A percentile compares a stretch with the other conserved stretches of the same genome.
These are phyloP conservation scores for Corythoichthys intestinalis DNA, from an alignment of 2,113 vertebrate species.

Conservation along the genomic window DNA sequence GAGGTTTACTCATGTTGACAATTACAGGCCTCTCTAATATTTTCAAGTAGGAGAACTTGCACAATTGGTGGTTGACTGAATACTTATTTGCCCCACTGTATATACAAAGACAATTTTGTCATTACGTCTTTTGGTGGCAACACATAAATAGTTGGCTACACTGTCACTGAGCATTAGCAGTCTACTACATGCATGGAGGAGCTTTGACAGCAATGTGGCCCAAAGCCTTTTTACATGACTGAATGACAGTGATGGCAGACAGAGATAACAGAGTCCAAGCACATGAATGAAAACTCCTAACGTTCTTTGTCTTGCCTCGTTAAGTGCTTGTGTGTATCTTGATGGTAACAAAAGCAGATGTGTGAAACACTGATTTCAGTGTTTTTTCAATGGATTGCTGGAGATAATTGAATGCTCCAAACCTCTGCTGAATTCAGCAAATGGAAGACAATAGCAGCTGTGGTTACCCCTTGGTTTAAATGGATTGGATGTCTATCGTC, in stretches of 20 bases:
- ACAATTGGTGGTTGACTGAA: too few species aligned
- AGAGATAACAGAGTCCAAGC: conserved; percentile 34
- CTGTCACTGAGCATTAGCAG: background rate
- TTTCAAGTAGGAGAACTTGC: too few species aligned
- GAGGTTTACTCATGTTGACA: too few species aligned
- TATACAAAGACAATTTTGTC: background rate
- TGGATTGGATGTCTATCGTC: too few species aligned
- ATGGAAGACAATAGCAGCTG: conserved; percentile 1
- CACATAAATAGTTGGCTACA: background rate
- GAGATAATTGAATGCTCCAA: background rate
- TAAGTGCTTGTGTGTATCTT: conserved; percentile 17
- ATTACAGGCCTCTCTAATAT: too few species aligned
- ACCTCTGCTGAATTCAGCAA: conserved; percentile 15
- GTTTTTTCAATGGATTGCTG: conserved; percentile 3
- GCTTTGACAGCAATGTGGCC: conserved; percentile 29
- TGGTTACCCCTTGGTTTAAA: background rate
- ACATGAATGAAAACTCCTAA: conserved; percentile 26
- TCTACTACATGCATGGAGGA: conserved; percentile 12
- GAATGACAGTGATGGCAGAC: conserved; percentile 37
- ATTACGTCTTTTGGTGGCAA: background rate
- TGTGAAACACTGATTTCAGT: conserved; percentile 12
- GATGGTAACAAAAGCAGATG: conserved; percentile 12
- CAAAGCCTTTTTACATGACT: conserved; percentile 26
- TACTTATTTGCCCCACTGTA: too few species aligned
- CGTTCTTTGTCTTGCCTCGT: conserved; percentile 17